These are phyloP conservation scores for Patella ulyssiponensis DNA, from an alignment of 2,888 invertebrate species.

Conservation along the genomic window DNA sequence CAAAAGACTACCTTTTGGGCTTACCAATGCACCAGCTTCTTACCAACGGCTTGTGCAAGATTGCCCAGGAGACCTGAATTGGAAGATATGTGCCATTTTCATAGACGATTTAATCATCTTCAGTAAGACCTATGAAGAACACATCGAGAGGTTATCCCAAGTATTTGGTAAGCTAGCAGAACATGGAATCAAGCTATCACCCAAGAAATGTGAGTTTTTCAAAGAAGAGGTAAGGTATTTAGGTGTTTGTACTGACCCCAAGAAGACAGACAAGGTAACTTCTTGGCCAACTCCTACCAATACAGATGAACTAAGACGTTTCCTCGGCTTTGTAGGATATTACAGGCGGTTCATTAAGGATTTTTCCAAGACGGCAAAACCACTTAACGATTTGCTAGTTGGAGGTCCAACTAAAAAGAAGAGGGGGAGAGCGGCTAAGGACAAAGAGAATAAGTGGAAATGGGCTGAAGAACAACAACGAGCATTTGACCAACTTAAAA, in stretches of 20 bases:
- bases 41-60: too few species aligned
- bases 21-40: too few species aligned
- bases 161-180: too few species aligned
- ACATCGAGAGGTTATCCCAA: too few species aligned
- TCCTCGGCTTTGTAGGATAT: slow-evolving; percentile 14
- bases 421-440: neutral
- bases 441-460: too few species aligned
- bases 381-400: slow-evolving; percentile 16
- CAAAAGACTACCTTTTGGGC: too few species aligned
- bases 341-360: slow-evolving; percentile 18
- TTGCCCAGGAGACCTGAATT: too few species aligned
- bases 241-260: neutral
- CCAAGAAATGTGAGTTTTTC: neutral
- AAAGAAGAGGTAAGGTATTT: neutral
- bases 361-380: slow-evolving; percentile 20
- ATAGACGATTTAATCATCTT: neutral
- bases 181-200: neutral
- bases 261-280: neutral
- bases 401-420: slow-evolving; percentile 4
- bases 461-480: too few species aligned
- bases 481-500: too few species aligned
- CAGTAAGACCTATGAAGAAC: too few species aligned
- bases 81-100: too few species aligned
- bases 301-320: neutral
- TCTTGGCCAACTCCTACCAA: neutral